Evolutionary conservation across 2,797 vertebrate species (phyloP).

Genomic region (Vespertilio murinus): DNA sequence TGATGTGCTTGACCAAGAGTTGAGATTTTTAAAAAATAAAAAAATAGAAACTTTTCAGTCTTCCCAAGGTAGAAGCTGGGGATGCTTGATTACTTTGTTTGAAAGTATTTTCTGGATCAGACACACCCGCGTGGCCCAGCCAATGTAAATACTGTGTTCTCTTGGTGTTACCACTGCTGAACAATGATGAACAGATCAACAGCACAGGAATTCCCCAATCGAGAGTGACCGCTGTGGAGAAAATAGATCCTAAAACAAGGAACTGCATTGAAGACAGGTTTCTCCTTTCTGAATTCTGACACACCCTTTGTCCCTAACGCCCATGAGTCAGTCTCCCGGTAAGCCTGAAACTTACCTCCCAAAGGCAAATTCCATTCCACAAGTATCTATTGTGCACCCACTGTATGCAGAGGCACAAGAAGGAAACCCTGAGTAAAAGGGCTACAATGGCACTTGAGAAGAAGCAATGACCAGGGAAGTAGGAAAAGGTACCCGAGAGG

Average conservation of each 20-base stretch:
- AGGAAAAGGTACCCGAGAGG: neutral
- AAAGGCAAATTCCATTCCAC: constrained; percentile 7
- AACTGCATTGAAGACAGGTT: constrained; percentile 24
- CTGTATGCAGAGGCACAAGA: neutral
- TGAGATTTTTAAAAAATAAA: neutral
- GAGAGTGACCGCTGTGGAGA: constrained; percentile 31
- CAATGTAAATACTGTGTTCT: constrained; percentile 54
- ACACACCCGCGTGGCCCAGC: constrained; percentile 37
- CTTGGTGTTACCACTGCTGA: neutral
- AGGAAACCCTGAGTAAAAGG: neutral
- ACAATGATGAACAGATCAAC: constrained; percentile 45
- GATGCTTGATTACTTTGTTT: constrained; percentile 47
- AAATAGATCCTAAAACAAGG: constrained; percentile 44
- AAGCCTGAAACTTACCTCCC: constrained; percentile 34
- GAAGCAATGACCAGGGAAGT: neutral
- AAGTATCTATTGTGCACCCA: neutral
- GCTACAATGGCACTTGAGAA: neutral
- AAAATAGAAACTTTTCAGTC: neutral
- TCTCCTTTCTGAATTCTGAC: constrained; percentile 35
- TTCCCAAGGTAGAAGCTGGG: neutral
- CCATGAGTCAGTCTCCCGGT: neutral
- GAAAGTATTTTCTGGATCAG: constrained; percentile 58
- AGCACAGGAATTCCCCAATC: constrained; percentile 9
- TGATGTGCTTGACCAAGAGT: neutral
- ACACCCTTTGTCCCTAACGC: neutral